phyloP scores from a whole-genome alignment of 2,113 vertebrate species.

The Tretioscincus oriximinensis region DNA sequence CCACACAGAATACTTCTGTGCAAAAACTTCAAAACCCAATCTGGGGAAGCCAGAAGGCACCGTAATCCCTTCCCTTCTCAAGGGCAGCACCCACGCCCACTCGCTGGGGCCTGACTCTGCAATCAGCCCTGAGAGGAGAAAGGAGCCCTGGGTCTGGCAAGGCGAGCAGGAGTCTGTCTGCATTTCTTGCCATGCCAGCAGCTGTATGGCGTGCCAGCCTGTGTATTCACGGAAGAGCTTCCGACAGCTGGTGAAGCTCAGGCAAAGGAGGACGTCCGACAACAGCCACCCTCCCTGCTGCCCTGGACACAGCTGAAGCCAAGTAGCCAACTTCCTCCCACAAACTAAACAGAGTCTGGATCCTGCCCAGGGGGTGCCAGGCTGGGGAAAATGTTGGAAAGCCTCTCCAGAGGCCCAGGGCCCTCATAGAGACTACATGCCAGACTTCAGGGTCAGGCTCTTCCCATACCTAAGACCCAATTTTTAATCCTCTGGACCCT shows the following conservation, averaged over 20 bases:
- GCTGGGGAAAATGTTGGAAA: background rate
- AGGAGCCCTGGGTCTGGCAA: background rate
- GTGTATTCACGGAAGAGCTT: fast-evolving
- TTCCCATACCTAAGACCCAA: too few relatives aligned
- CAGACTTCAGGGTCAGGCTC: too few relatives aligned
- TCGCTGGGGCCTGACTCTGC: background rate
- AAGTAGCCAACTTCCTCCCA: background rate
- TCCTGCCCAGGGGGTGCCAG: background rate
- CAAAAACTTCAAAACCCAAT: slow-evolving; percentile 29
- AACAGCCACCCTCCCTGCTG: background rate
- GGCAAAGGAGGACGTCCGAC: fast-evolving
- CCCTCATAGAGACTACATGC: too few relatives aligned
- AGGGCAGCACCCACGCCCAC: background rate
- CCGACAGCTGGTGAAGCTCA: background rate
- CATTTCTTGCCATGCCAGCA: background rate
- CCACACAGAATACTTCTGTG: background rate
- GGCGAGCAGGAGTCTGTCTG: background rate
- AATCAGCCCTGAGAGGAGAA: background rate
- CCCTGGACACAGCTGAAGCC: fast-evolving
- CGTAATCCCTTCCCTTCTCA: background rate
- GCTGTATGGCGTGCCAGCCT: background rate
- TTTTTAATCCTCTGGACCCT: too few relatives aligned
- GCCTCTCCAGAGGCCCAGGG: too few relatives aligned
- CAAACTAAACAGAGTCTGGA: background rate
- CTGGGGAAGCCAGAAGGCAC: slow-evolving; percentile 30